Evolutionary conservation across 2,888 invertebrate species (phyloP).

Genomic region (Standfussiana lucernea): DNA sequence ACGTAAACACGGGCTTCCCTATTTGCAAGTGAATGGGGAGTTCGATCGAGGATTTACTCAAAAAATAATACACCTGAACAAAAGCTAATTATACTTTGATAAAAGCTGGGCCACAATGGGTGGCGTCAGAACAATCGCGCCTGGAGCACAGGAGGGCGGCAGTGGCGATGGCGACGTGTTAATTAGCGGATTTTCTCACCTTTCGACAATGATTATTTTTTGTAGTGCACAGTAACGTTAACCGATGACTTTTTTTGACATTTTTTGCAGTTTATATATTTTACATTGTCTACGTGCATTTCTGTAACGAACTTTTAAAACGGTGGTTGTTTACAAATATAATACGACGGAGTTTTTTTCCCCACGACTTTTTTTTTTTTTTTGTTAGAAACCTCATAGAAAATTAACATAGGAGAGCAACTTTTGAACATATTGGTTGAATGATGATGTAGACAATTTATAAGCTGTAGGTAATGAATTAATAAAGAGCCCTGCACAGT

Average conservation of each 20-base stretch:
- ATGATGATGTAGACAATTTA: neutral
- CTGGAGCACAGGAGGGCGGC: slow-evolving; percentile 72
- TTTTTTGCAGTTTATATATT: slow-evolving; percentile 73
- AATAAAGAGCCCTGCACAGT: neutral
- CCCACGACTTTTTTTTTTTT: neutral
- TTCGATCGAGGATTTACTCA: slow-evolving; percentile 73
- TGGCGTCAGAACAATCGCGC: slow-evolving; percentile 76
- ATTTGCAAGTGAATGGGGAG: slow-evolving; percentile 84
- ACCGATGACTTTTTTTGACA: slow-evolving; percentile 68
- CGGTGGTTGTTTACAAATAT: slow-evolving; percentile 15
- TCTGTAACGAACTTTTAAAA: slow-evolving; percentile 60
- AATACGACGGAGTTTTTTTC: neutral
- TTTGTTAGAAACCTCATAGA: neutral
- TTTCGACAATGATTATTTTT: slow-evolving; percentile 83
- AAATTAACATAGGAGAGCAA: neutral
- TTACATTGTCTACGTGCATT: slow-evolving; percentile 49
- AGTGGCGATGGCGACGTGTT: slow-evolving; percentile 74
- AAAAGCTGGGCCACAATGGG: slow-evolving; percentile 80
- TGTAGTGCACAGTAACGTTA: slow-evolving; percentile 68
- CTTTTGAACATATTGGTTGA: neutral
- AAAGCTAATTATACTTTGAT: slow-evolving; percentile 87
- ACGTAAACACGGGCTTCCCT: slow-evolving; percentile 82
- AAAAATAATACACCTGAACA: slow-evolving; percentile 86
- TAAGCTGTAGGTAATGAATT: neutral
- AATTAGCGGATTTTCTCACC: slow-evolving; percentile 90